phyloP scores from a whole-genome alignment of 2,113 vertebrate genomes.

The Acanthochromis polyacanthus region DNA sequence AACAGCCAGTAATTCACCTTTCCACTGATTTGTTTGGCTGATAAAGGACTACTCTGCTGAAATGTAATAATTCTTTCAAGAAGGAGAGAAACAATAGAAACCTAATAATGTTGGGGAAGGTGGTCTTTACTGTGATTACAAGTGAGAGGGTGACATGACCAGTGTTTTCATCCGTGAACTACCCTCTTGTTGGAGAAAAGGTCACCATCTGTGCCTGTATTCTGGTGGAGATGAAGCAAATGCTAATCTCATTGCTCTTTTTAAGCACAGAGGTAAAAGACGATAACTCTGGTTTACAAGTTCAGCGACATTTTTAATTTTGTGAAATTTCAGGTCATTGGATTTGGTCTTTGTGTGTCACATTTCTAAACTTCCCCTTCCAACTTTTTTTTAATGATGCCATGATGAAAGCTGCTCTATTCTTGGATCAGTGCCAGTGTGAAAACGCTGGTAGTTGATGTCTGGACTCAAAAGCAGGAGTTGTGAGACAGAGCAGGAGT shows the following conservation, averaged over 20 bases:
- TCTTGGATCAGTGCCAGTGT: not conserved
- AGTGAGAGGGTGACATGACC: slow-evolving; percentile 20
- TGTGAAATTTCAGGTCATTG: not conserved
- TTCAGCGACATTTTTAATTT: not conserved
- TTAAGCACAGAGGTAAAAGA: not conserved
- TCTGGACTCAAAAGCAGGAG: slow-evolving; percentile 8
- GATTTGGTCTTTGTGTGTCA: not conserved
- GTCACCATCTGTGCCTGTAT: slow-evolving; percentile 16
- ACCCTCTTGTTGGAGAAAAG: slow-evolving; percentile 33
- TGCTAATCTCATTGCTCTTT: not conserved
- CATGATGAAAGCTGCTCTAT: not conserved
- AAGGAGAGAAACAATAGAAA: slow-evolving; percentile 33
- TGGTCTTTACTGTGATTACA: slow-evolving; percentile 42
- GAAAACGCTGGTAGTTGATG: not conserved
- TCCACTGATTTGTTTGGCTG: slow-evolving; percentile 26
- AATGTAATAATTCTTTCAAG: slow-evolving; percentile 20
- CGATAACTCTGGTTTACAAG: not conserved
- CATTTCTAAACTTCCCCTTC: not conserved
- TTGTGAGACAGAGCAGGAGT: not conserved
- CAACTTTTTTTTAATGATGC: not conserved
- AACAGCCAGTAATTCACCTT: slow-evolving; percentile 11
- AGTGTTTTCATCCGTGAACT: slow-evolving; percentile 33
- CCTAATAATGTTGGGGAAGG: slow-evolving; percentile 45
- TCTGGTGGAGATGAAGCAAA: not conserved
- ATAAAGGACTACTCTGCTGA: slow-evolving; percentile 24